Evolutionary conservation across 2,888 invertebrate species (phyloP), one percentile per base, ranked within the genome.

Genomic region (Odontomyia ornata): DNA sequence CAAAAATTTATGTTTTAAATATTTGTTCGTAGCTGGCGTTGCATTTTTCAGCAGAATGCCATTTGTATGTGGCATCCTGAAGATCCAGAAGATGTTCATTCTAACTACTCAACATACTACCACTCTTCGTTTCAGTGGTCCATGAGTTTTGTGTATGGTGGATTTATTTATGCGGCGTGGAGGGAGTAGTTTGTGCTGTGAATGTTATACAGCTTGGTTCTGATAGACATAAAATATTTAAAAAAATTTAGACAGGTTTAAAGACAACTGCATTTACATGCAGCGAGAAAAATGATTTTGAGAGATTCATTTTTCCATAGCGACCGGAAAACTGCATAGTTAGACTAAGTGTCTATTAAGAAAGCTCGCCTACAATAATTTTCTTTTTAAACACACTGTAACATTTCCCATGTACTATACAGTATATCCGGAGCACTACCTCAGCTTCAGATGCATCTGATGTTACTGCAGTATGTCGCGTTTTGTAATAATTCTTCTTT

Each of bases 1-100:
- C 76, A 77, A 78, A 78, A 78, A 78, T 78, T 75, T 78, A 78
- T 78, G 76, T 76, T 76, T 73, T 75, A 75, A 69, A 76, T 73
- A 57, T 73, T 73, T 60, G 21, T 9, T 23, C 36, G 46, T n/a
- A 57, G 72, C 18, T 28, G 11, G 56, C 57, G 57, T 21, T 73
- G 60, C 73, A 43, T 73, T 52, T 73, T 73, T 73, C 73, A 15
- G 57, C 73, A 57, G 57, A 60, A 73, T 60, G 73, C 57, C 57
- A 73, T 73, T 23, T 57, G 23, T 73, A 60, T 60, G 57, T 73
- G 60, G 57, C 60, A 60, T 43, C 23, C 57, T 30, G 43, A 57
- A 73, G 78, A 69, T 62, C 60, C 69, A 71, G 75, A 76, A 69
- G 76, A 73, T 76, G 76, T 77, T 76, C 76, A 69, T 73, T 73